Conservation (phyloP, 2,797 vertebrate genomes). For the Catamblyrhynchus diadema region DNA sequence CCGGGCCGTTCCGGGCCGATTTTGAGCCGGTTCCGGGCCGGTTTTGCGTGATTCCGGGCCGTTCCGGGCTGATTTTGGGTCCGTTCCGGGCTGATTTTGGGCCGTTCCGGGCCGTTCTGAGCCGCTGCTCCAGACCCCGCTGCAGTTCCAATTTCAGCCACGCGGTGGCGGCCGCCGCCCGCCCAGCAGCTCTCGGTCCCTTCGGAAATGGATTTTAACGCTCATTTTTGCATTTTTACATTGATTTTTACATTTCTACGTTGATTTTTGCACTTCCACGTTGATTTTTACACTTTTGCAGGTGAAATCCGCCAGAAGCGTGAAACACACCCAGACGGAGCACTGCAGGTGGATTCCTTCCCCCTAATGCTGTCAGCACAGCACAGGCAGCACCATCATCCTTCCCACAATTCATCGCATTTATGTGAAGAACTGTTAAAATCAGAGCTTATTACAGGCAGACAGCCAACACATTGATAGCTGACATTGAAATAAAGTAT, state of each 20-base stretch:
- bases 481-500: fast-evolving
- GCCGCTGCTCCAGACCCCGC: no score
- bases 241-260: background rate
- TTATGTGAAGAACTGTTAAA: background rate
- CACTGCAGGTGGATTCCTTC: background rate
- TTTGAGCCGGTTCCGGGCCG: no score
- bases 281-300: background rate
- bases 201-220: fast-evolving
- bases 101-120: no score
- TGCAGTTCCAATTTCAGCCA: fast-evolving
- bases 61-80: no score
- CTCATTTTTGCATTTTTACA: background rate
- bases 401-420: background rate
- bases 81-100: no score
- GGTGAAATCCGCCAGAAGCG: fast-evolving
- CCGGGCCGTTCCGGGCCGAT: background rate
- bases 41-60: fast-evolving
- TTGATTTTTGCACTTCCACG: no score
- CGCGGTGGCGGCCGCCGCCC: constrained; percentile 30
- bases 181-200: fast-evolving
- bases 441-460: fast-evolving
- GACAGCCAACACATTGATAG: background rate
- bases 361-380: background rate
- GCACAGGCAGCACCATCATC: background rate
- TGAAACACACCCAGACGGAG: fast-evolving